Percentiles rank a stretch among this genome's conserved stretches.
These are phyloP conservation scores for Polydrusus pterygomalis DNA, from an alignment of 2,888 invertebrate species.

Conservation along the genomic window DNA sequence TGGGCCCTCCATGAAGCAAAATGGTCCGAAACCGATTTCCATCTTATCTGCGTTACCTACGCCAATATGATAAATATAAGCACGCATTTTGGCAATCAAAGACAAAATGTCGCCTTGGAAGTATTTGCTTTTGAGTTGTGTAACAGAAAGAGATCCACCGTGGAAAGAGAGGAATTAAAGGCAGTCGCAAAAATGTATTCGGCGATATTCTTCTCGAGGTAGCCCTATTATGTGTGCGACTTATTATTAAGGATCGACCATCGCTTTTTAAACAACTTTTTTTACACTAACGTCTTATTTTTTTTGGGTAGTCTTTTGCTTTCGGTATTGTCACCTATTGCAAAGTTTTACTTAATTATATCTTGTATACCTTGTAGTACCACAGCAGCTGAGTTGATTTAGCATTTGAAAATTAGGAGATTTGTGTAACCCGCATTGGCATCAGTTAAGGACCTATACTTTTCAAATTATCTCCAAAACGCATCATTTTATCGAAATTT, in stretches of 20 bases:
- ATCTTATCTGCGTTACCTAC: conserved; percentile 74
- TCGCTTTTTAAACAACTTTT: not conserved
- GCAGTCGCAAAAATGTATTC: conserved; percentile 71
- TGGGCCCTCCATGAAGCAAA: conserved; percentile 76
- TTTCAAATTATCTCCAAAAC: no score
- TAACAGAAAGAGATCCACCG: conserved; percentile 65
- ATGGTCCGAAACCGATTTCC: conserved; percentile 74
- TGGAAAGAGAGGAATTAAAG: conserved; percentile 72
- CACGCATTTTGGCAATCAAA: conserved; percentile 64
- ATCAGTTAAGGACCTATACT: no score
- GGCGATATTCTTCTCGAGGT: conserved; percentile 71
- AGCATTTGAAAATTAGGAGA: no score
- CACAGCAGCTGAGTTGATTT: no score
- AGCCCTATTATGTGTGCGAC: conserved; percentile 20
- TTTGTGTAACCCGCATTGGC: no score
- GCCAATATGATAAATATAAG: conserved; percentile 73
- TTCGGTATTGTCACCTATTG: no score
- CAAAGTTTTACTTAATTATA: no score
- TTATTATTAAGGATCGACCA: no score
- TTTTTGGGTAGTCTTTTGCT: no score
- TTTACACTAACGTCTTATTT: no score
- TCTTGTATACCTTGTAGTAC: no score
- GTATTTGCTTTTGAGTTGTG: conserved; percentile 70
- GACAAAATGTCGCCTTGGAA: conserved; percentile 68
- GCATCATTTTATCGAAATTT: no score